Evolutionary conservation across 2,113 vertebrate genomes (phyloP).

Genomic region (Cervus canadensis): DNA sequence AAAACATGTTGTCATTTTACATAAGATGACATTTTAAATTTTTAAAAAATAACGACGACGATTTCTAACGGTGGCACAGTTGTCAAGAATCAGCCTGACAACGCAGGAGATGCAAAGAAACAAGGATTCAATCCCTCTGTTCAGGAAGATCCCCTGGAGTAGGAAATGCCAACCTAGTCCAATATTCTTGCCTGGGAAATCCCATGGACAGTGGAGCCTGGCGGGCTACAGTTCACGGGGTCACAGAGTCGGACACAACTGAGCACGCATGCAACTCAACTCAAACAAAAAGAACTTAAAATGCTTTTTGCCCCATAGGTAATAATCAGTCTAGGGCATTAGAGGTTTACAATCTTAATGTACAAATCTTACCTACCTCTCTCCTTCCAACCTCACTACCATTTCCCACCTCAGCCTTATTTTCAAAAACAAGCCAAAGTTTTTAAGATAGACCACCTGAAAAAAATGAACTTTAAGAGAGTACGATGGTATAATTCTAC

Average conservation of each 20-base stretch:
- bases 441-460: constrained; percentile 1
- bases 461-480: constrained; percentile 30
- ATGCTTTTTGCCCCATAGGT: not conserved
- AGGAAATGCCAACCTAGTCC: not conserved
- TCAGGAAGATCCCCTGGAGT: not conserved
- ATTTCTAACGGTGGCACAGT: not conserved
- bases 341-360: not conserved
- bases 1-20: constrained; percentile 31
- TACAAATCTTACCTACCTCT: not conserved
- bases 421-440: constrained; percentile 18
- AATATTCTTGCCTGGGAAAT: not conserved
- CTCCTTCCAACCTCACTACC: not conserved
- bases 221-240: not conserved
- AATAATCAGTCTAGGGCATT: not conserved
- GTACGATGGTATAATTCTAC: not conserved
- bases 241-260: not conserved
- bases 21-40: not conserved
- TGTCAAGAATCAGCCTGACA: not conserved
- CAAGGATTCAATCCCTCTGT: not conserved
- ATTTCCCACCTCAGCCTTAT: not conserved
- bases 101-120: not conserved
- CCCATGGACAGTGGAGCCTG: not conserved
- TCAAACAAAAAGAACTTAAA: not conserved
- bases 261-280: not conserved
- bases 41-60: constrained; percentile 12